Evolutionary conservation across 2,888 invertebrate genomes (phyloP).

Genomic region (Morpho deidamia): DNA sequence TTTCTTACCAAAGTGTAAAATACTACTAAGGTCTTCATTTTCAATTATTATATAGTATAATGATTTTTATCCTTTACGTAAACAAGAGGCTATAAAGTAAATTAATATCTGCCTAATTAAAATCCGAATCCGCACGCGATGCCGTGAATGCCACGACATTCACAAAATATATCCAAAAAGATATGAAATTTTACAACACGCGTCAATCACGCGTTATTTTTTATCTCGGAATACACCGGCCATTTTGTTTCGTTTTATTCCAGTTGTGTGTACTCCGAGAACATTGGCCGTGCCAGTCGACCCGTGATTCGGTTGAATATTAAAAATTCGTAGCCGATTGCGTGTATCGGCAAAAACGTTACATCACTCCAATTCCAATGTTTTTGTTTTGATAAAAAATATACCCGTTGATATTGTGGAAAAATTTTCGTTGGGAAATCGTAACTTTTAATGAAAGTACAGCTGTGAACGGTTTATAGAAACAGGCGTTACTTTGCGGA

Average conservation of each 20-base stretch:
- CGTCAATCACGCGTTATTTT: constrained; percentile 39
- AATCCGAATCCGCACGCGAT: too few relatives aligned
- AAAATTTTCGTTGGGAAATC: too few relatives aligned
- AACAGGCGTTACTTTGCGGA: too few relatives aligned
- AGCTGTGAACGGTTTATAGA: too few relatives aligned
- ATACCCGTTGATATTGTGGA: background rate
- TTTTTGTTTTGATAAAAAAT: constrained; percentile 4
- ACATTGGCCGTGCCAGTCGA: constrained; percentile 41
- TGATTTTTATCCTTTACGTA: too few relatives aligned
- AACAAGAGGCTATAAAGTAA: too few relatives aligned
- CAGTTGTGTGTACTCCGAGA: constrained; percentile 39
- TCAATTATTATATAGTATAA: too few relatives aligned
- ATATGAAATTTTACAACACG: constrained; percentile 21
- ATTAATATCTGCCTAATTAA: too few relatives aligned
- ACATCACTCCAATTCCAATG: constrained; percentile 12
- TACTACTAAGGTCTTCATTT: too few relatives aligned
- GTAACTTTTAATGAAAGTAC: too few relatives aligned
- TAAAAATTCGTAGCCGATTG: constrained; percentile 45
- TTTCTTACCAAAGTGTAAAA: too few relatives aligned
- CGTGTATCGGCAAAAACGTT: constrained; percentile 18
- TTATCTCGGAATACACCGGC: constrained; percentile 37
- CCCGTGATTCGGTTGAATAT: constrained; percentile 50
- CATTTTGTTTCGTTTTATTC: constrained; percentile 38
- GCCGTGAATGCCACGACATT: constrained; percentile 5
- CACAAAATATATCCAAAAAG: constrained; percentile 9